Evolutionary conservation across 2,113 vertebrate genomes (phyloP).

Genomic region (Passer montanus): DNA sequence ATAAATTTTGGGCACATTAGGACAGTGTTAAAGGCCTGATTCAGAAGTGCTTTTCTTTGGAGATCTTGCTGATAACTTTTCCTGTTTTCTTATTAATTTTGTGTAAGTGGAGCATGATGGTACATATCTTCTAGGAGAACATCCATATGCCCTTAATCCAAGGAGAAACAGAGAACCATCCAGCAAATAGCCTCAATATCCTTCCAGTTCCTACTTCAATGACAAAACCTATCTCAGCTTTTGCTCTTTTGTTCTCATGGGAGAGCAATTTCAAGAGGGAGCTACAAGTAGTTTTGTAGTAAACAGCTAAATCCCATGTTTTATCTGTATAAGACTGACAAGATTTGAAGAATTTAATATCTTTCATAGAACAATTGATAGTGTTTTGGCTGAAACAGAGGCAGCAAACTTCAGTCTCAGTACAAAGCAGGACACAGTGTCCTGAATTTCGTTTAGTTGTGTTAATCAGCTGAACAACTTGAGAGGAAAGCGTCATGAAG

Average conservation of each 20-base stretch:
- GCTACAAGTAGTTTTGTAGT: not conserved
- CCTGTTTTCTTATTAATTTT: not conserved
- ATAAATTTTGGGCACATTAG: not conserved
- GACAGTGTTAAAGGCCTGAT: not conserved
- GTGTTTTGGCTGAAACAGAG: not conserved
- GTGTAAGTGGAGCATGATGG: not conserved
- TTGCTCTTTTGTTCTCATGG: not conserved
- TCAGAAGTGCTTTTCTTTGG: not conserved
- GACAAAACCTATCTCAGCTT: not conserved
- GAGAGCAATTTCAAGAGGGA: not conserved
- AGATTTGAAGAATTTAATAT: not conserved
- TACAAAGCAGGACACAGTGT: not conserved
- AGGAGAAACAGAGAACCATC: not conserved
- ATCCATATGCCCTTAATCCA: not conserved
- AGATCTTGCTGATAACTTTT: not conserved
- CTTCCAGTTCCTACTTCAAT: not conserved
- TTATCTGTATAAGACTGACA: not conserved
- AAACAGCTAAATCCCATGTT: not conserved
- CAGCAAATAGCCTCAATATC: not conserved
- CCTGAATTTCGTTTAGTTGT: not conserved
- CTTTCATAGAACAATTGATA: not conserved
- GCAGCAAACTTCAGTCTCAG: not conserved
- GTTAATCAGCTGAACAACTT: constrained; percentile 38
- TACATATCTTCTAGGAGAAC: not conserved
- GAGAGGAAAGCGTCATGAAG: not conserved